These are phyloP conservation scores for Tetragnatha montana DNA, from an alignment of 2,888 invertebrate genomes.

Conservation along the genomic window DNA sequence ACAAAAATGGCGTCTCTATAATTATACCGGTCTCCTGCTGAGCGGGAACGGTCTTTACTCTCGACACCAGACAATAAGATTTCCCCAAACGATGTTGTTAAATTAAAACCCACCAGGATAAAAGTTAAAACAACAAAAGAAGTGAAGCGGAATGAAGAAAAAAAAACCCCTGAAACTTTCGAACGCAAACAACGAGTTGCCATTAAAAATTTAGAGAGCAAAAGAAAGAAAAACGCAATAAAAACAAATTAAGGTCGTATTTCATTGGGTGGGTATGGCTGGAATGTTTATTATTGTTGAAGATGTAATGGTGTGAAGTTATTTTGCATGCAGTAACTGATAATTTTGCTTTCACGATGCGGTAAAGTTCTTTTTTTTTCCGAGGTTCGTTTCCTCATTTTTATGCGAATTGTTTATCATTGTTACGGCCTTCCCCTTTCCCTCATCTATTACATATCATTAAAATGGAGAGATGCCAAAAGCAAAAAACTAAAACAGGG, in stretches of 20 bases:
- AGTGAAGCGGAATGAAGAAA: conserved; percentile 16
- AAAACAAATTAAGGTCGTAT: conserved; percentile 49
- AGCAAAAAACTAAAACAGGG: conserved; percentile 14
- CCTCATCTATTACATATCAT: conserved; percentile 50
- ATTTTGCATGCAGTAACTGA: conserved; percentile 47
- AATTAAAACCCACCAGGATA: conserved; percentile 46
- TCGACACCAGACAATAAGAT: conserved; percentile 53
- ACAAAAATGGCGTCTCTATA: conserved; percentile 14
- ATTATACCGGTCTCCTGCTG: conserved; percentile 30
- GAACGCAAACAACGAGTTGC: conserved; percentile 40
- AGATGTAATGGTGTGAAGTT: conserved; percentile 51
- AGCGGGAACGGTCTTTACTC: conserved; percentile 41
- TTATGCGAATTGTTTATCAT: conserved; percentile 43
- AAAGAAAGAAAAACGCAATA: conserved; percentile 23
- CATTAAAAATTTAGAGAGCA: conserved; percentile 50
- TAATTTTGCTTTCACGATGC: conserved; percentile 47
- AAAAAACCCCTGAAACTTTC: conserved; percentile 43
- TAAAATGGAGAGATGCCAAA: conserved; percentile 39
- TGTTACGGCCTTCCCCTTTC: conserved; percentile 1
- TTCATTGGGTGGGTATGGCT: conserved; percentile 45
- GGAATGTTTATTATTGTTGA: conserved; percentile 58
- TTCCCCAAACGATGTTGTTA: conserved; percentile 58
- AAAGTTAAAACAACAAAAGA: conserved; percentile 56
- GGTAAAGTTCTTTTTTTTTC: conserved; percentile 2
- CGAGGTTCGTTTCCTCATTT: conserved; percentile 11